Percentiles rank a stretch among this genome's conserved stretches.
These are phyloP conservation scores for Pristionchus mayeri DNA, from an alignment of 2,888 invertebrate genomes.

Conservation along the genomic window DNA sequence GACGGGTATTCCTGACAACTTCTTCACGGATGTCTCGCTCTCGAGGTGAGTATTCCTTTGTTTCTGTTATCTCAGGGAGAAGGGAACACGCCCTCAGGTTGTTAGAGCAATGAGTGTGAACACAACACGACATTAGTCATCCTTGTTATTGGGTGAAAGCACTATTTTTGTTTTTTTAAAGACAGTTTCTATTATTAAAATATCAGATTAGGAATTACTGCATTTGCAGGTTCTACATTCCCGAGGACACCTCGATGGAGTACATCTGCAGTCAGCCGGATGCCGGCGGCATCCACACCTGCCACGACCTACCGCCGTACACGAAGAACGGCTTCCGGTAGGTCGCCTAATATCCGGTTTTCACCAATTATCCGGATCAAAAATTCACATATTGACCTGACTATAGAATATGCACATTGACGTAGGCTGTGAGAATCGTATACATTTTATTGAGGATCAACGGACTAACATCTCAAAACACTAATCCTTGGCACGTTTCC, in stretches of 20 bases:
- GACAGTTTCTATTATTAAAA: background rate
- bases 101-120: too few species aligned
- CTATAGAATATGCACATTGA: too few species aligned
- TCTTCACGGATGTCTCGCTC: constrained; percentile 70
- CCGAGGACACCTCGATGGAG: constrained; percentile 83
- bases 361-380: too few species aligned
- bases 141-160: too few species aligned
- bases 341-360: too few species aligned
- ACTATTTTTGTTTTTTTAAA: background rate
- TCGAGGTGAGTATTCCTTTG: constrained; percentile 60
- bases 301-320: constrained; percentile 87
- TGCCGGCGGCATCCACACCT: constrained; percentile 95
- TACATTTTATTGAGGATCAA: background rate
- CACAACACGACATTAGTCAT: too few species aligned
- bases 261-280: constrained; percentile 94
- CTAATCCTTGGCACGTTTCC: background rate
- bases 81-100: too few species aligned
- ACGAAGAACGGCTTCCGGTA: constrained; percentile 81
- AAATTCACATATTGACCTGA: too few species aligned
- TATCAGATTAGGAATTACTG: background rate
- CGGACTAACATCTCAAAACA: background rate
- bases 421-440: background rate
- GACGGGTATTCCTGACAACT: constrained; percentile 57
- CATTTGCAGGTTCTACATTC: constrained; percentile 73
- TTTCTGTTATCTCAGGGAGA: background rate